Evolutionary conservation across 2,888 invertebrate species (phyloP).

Genomic region (Opisthograptis luteolata): DNA sequence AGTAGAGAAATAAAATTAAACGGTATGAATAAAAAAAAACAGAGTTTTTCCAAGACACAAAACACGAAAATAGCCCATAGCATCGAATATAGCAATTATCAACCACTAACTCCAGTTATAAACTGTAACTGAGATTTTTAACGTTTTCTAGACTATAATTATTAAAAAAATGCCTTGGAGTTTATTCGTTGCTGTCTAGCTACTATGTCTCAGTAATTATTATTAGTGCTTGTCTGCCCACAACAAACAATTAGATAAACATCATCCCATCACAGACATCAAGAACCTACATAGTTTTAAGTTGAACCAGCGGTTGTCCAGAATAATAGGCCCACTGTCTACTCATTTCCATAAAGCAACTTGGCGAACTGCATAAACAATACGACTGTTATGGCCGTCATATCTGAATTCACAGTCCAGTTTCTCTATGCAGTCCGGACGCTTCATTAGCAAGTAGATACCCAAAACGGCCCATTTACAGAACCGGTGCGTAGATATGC

Average conservation of each 20-base stretch:
- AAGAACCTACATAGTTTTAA: slow-evolving; percentile 30
- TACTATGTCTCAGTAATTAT: no score
- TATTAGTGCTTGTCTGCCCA: slow-evolving; percentile 25
- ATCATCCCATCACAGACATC: slow-evolving; percentile 25
- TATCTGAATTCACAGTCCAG: slow-evolving; percentile 74
- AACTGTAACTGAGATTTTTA: no score
- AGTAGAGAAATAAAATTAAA: no score
- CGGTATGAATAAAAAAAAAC: no score
- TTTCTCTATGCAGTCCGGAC: slow-evolving; percentile 65
- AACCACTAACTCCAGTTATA: no score
- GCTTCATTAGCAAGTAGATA: slow-evolving; percentile 83
- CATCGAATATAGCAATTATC: no score
- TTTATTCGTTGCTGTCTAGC: no score
- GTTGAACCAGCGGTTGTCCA: slow-evolving; percentile 32
- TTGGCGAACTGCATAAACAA: slow-evolving; percentile 61
- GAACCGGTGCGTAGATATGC: slow-evolving; percentile 79
- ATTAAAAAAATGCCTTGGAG: slow-evolving; percentile 15
- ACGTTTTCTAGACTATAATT: no score
- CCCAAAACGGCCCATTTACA: slow-evolving; percentile 82
- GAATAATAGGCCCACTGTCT: slow-evolving; percentile 39
- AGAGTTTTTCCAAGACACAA: no score
- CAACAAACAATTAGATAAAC: slow-evolving; percentile 28
- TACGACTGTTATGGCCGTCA: slow-evolving; percentile 66
- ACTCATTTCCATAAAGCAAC: slow-evolving; percentile 62
- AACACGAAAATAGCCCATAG: no score